Conservation (phyloP, 2,113 vertebrate genomes). For the Siphamia tubifer region DNA sequence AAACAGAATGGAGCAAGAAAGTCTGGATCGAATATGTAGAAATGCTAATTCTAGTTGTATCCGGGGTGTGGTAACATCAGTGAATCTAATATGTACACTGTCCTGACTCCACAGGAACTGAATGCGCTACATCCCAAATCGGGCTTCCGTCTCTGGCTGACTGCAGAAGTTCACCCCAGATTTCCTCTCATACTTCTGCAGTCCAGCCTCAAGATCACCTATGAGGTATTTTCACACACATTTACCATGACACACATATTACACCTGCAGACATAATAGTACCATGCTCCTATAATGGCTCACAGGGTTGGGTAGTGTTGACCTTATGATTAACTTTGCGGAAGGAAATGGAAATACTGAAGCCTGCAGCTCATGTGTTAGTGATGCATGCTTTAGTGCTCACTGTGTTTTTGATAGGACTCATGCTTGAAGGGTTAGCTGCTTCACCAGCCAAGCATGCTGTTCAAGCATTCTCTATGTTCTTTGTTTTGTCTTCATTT, state of each 20-base stretch:
- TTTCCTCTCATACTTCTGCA: conserved; percentile 94
- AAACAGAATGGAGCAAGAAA: neutral
- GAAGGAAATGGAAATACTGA: neutral
- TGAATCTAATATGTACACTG: conserved; percentile 6
- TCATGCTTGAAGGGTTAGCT: conserved; percentile 53
- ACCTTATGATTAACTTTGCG: neutral
- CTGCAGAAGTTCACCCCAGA: conserved; percentile 91
- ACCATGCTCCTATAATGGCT: neutral
- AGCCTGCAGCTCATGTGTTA: conserved; percentile 40
- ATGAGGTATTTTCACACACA: conserved; percentile 84
- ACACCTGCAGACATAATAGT: neutral
- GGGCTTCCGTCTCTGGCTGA: conserved; percentile 96
- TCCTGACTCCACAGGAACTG: conserved; percentile 83
- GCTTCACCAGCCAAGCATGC: conserved; percentile 60
- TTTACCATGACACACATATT: neutral
- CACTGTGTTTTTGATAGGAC: conserved; percentile 46
- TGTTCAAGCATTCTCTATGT: conserved; percentile 26
- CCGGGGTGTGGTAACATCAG: neutral
- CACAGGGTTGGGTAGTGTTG: neutral
- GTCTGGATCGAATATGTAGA: neutral
- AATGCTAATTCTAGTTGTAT: no score
- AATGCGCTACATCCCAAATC: conserved; percentile 89
- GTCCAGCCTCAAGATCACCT: conserved; percentile 96
- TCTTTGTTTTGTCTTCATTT: neutral
- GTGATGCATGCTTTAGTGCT: conserved; percentile 46